Evolutionary conservation across 2,888 invertebrate genomes (phyloP), one percentile per base, ranked within the genome.

Genomic region (Archips crataeganus): DNA sequence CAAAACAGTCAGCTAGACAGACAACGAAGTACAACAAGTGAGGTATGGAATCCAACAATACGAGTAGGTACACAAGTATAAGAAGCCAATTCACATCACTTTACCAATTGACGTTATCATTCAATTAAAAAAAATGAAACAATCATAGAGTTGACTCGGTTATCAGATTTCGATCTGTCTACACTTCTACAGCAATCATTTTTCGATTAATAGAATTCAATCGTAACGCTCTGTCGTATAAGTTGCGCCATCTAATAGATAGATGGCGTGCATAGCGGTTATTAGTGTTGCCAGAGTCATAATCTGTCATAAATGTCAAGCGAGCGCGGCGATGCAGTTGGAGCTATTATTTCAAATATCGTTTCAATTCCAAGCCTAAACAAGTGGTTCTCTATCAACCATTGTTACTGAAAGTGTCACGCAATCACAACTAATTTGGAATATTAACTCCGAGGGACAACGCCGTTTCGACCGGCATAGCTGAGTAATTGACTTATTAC

Each of bases 231-330:
- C 84, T 87, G 85, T 85, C 84, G 81, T 85, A 80, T 84, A 82
- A 86, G 84, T 89, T 89, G 81, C 87, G 85, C 85, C 86, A 88
- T 82, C 83, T 93, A 93, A 92, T 93, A 93, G 90, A 90, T 89
- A 91, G 87, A 92, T 93, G 86, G 92, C 93, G 92, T 93, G 93
- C 82, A 84, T 79, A 76, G 77, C 79, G 84, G 89, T 90, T 91
- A 92, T 92, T 92, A 92, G 87, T 89, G 86, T 87, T 85, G 84
- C 85, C 84, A 86, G 87, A 86, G 85, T 89, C 85, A 86, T 91
- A 93, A 92, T 92, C 91, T 91, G 91, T 92, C 90, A 92, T 92
- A 93, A 92, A 92, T 92, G 92, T 92, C 91, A 92, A 86, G 84
- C 82, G 80, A 83, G 83, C 82, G 84, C 84, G 81, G 84, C 86